Percentiles rank a stretch among this genome's conserved stretches.
Conservation (phyloP, 2,888 invertebrate genomes). For the Latrodectus hesperus region DNA sequence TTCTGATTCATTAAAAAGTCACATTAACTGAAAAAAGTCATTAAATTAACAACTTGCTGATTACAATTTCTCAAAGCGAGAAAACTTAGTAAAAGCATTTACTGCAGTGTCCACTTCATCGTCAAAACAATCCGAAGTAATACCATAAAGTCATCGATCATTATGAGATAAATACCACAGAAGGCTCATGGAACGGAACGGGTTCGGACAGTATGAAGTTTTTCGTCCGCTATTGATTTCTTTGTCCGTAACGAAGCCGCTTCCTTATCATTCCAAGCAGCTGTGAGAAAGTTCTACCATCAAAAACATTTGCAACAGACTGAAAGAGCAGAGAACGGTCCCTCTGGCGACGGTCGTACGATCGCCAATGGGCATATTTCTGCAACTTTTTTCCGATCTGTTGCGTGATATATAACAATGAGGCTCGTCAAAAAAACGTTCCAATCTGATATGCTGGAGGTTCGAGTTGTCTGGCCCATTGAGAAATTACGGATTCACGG, state of each 20-base stretch:
- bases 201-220: background rate
- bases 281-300: constrained; percentile 42
- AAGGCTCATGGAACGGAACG: too few relatives aligned
- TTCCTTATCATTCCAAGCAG: background rate
- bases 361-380: constrained; percentile 12
- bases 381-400: constrained; percentile 7
- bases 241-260: background rate
- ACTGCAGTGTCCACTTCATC: too few relatives aligned
- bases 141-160: too few relatives aligned
- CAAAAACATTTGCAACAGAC: background rate
- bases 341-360: constrained; percentile 2
- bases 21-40: too few relatives aligned
- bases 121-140: too few relatives aligned
- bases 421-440: background rate
- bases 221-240: constrained; percentile 10
- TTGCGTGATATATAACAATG: constrained; percentile 41
- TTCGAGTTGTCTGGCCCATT: background rate
- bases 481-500: background rate
- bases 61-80: too few relatives aligned
- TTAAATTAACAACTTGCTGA: too few relatives aligned
- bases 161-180: too few relatives aligned
- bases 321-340: background rate
- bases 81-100: too few relatives aligned
- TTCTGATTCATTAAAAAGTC: too few relatives aligned
- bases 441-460: background rate